Evolutionary conservation across 2,113 vertebrate genomes (phyloP).

Genomic region (Redunca redunca): DNA sequence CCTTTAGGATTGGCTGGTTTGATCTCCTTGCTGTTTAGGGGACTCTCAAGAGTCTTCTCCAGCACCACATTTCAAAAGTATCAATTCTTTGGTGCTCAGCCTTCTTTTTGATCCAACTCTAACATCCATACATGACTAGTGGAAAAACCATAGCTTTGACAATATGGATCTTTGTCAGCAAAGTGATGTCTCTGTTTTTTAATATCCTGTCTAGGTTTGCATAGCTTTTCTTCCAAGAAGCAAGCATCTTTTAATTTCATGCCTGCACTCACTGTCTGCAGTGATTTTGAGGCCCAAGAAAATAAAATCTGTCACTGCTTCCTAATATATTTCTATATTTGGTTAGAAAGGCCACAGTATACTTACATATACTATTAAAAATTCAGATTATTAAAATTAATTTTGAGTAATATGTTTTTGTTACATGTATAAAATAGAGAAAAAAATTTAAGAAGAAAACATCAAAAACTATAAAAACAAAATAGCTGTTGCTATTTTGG

Average conservation of each 20-base stretch:
- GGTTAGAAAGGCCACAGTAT: neutral
- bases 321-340: neutral
- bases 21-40: neutral
- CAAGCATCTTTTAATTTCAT: neutral
- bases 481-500: neutral
- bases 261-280: neutral
- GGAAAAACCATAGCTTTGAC: neutral
- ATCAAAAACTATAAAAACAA: neutral
- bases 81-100: neutral
- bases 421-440: neutral
- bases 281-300: neutral
- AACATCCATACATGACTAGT: neutral
- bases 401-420: neutral
- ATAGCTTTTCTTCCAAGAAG: neutral
- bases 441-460: neutral
- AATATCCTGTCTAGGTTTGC: neutral
- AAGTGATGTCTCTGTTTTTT: neutral
- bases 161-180: neutral
- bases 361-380: neutral
- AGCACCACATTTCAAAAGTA: neutral
- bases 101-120: neutral
- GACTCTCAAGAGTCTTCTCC: neutral
- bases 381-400: neutral
- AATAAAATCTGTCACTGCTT: neutral
- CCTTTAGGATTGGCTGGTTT: neutral